Percentiles rank a stretch among this genome's conserved stretches.
Conservation (phyloP, 2,888 invertebrate genomes). For the Himalopsyche anomala region DNA sequence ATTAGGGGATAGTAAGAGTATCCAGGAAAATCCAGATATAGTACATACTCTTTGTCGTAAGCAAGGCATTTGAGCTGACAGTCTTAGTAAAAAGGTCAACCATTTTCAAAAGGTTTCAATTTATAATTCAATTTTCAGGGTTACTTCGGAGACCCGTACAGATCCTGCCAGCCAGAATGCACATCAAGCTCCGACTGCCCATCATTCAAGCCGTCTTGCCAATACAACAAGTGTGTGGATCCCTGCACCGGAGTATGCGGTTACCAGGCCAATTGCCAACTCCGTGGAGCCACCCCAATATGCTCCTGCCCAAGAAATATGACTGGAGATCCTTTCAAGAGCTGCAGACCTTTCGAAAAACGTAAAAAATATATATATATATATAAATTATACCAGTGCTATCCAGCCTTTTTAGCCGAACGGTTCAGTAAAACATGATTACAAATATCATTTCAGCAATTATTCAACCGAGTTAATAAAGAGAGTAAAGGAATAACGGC, state of each 20-base stretch:
- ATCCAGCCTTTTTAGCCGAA: too few species aligned
- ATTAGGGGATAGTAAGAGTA: too few species aligned
- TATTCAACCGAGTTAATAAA: too few species aligned
- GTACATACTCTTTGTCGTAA: too few species aligned
- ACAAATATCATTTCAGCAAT: too few species aligned
- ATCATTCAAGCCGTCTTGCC: conserved; percentile 85
- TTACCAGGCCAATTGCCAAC: conserved; percentile 86
- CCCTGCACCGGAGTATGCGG: conserved; percentile 91
- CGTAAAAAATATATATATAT: conserved; percentile 74
- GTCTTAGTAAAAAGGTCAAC: background rate
- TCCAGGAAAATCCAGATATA: too few species aligned
- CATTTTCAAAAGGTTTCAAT: background rate
- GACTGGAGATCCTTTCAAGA: conserved; percentile 91
- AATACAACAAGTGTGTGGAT: conserved; percentile 88
- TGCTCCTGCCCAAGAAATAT: conserved; percentile 92
- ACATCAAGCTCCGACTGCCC: conserved; percentile 88
- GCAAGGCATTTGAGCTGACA: too few species aligned
- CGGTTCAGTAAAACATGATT: too few species aligned
- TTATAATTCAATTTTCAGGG: conserved; percentile 73
- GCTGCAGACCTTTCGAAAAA: conserved; percentile 88
- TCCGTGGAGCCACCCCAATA: conserved; percentile 87
- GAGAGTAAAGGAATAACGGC: too few species aligned
- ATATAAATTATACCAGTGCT: too few species aligned
- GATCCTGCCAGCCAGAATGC: conserved; percentile 88
- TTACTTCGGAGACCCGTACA: conserved; percentile 86